Conservation (phyloP, 2,888 invertebrate species). For the Pteria penguin region DNA sequence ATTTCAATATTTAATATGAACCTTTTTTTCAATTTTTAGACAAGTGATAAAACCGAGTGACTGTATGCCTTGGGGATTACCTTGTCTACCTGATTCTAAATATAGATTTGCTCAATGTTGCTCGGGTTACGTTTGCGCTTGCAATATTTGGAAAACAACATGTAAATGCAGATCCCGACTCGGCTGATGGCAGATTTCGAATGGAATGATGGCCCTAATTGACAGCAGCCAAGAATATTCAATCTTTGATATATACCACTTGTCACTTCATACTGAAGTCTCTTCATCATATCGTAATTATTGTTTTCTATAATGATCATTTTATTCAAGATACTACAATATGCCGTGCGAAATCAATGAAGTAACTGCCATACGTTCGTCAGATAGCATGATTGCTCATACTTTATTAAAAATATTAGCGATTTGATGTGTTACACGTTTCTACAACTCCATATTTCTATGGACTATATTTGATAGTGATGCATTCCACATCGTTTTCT, state of each 20-base stretch:
- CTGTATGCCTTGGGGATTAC: slow-evolving; percentile 38
- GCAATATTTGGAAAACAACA: slow-evolving; percentile 38
- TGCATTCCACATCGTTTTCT: no score
- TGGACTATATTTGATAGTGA: no score
- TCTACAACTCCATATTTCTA: no score
- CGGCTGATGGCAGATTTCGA: no score
- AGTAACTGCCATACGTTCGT: no score
- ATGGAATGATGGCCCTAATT: background rate
- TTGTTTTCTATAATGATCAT: no score
- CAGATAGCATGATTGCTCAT: no score
- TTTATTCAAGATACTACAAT: no score
- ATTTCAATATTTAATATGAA: no score
- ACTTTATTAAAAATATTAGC: no score
- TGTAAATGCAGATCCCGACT: slow-evolving; percentile 33
- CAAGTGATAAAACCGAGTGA: slow-evolving; percentile 13
- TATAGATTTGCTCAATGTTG: slow-evolving; percentile 33
- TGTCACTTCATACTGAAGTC: background rate
- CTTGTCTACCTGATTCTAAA: slow-evolving; percentile 26
- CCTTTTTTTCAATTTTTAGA: background rate
- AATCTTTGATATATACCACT: background rate
- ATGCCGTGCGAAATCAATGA: no score
- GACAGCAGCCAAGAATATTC: background rate
- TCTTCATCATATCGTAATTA: background rate
- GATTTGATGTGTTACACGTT: no score
- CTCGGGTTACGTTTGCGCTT: slow-evolving; percentile 15